A percentile compares a stretch with the other conserved stretches of the same genome.
These are phyloP conservation scores for Scarus forsteni DNA, from an alignment of 2,797 vertebrate species.

Conservation along the genomic window DNA sequence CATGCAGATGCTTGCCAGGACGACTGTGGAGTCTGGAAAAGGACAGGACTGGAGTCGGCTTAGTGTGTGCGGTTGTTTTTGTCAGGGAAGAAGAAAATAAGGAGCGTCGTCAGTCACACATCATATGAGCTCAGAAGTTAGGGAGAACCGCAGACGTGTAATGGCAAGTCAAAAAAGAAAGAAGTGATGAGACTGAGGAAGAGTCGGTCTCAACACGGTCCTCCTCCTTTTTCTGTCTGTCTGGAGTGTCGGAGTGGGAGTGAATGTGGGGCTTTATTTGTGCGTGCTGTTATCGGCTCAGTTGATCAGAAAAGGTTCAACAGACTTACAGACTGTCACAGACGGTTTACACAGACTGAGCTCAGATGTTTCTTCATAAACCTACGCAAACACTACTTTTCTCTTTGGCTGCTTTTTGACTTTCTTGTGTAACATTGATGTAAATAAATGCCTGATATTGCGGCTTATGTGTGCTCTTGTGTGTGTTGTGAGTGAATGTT, in stretches of 20 bases:
- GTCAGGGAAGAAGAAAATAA: slow-evolving; percentile 16
- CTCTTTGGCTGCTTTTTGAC: slow-evolving; percentile 55
- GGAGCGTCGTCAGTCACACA: slow-evolving; percentile 27
- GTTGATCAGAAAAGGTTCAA: slow-evolving; percentile 66
- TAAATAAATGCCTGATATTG: slow-evolving; percentile 60
- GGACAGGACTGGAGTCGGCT: slow-evolving; percentile 15
- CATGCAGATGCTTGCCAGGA: slow-evolving; percentile 46
- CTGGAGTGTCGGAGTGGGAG: slow-evolving; percentile 32
- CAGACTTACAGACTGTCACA: slow-evolving; percentile 57
- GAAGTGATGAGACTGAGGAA: slow-evolving; percentile 29
- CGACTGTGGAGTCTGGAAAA: slow-evolving; percentile 15
- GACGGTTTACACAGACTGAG: slow-evolving; percentile 58
- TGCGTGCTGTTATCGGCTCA: slow-evolving; percentile 57
- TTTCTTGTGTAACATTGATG: slow-evolving; percentile 64
- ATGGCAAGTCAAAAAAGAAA: slow-evolving; percentile 29
- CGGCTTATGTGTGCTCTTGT: slow-evolving; percentile 33
- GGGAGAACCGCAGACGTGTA: slow-evolving; percentile 14
- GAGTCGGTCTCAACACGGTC: slow-evolving; percentile 32
- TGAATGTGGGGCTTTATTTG: slow-evolving; percentile 58
- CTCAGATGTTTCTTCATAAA: slow-evolving; percentile 59
- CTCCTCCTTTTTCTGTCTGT: slow-evolving; percentile 23
- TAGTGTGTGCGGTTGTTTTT: slow-evolving; percentile 23
- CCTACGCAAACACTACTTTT: slow-evolving; percentile 54
- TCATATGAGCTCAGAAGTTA: slow-evolving; percentile 9
- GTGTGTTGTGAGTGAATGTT: slow-evolving; percentile 5